phyloP scores from a whole-genome alignment of 2,888 invertebrate genomes.

The Ceraclea dissimilis region DNA sequence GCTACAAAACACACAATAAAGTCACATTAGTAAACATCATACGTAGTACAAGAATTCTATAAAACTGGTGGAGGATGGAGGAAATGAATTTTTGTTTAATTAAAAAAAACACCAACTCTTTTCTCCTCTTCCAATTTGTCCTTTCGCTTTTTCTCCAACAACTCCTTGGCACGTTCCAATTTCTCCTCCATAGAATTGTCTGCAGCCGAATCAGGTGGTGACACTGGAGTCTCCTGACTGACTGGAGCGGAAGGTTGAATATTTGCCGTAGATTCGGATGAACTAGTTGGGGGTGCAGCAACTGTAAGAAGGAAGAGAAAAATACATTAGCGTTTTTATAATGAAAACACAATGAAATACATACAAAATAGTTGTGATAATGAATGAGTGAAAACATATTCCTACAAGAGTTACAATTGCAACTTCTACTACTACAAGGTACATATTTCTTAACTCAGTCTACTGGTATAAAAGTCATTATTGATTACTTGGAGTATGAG shows the following conservation, averaged over 20 bases:
- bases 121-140: slow-evolving; percentile 61
- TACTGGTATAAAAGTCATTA: too few species aligned
- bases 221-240: neutral
- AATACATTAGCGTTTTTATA: neutral
- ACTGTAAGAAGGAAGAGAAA: neutral
- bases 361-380: too few species aligned
- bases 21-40: too few species aligned
- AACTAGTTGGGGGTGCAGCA: slow-evolving; percentile 7
- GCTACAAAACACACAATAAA: slow-evolving; percentile 27
- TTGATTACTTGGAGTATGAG: neutral
- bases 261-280: neutral
- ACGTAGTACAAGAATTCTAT: too few species aligned
- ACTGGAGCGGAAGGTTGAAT: neutral
- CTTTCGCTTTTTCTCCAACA: slow-evolving; percentile 57
- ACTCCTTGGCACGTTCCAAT: slow-evolving; percentile 55
- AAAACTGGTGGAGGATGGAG: too few species aligned
- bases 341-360: too few species aligned
- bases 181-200: slow-evolving; percentile 44
- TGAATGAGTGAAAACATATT: too few species aligned
- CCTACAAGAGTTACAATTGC: too few species aligned
- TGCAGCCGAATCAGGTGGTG: neutral
- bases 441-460: too few species aligned
- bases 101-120: slow-evolving; percentile 40
- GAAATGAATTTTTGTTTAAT: too few species aligned
- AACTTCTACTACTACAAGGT: too few species aligned